phyloP scores from a whole-genome alignment of 2,888 invertebrate species.

The Rhagonycha lutea region DNA sequence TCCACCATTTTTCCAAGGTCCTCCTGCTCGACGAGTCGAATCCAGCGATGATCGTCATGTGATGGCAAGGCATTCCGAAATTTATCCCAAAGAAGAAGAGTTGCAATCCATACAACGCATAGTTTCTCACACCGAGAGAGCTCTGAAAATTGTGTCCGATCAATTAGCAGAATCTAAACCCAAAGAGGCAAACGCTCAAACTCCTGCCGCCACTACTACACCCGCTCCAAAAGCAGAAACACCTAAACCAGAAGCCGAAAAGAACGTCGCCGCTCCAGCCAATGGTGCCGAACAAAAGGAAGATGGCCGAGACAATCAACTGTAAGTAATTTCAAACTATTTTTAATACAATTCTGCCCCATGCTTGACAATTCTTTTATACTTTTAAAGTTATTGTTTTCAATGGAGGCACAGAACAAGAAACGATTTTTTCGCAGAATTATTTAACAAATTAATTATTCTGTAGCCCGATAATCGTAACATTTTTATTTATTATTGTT shows the following conservation, averaged over 20 bases:
- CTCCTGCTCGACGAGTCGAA: conserved; percentile 78
- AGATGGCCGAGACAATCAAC: conserved; percentile 81
- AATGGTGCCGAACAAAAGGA: conserved; percentile 57
- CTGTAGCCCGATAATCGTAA: conserved; percentile 31
- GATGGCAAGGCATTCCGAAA: conserved; percentile 87
- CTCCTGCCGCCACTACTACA: conserved; percentile 45
- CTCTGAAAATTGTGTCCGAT: conserved; percentile 93
- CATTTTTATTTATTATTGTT: conserved; percentile 10
- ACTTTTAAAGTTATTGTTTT: conserved; percentile 21
- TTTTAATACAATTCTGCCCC: conserved; percentile 5
- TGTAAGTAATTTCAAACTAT: conserved; percentile 58
- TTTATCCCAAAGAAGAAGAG: conserved; percentile 92
- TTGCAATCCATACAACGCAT: conserved; percentile 87
- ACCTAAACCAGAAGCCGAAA: conserved; percentile 33
- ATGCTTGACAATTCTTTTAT: conserved; percentile 22
- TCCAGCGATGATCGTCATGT: conserved; percentile 97
- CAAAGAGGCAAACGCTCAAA: conserved; percentile 40
- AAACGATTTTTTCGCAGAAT: conserved; percentile 31
- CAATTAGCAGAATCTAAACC: conserved; percentile 69
- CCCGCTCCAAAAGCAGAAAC: conserved; percentile 25
- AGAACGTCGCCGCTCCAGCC: conserved; percentile 56
- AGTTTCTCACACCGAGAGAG: conserved; percentile 91
- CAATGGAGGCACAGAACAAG: conserved; percentile 27
- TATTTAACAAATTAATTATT: conserved; percentile 10
- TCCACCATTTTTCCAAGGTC: conserved; percentile 60